Evolutionary conservation across 2,888 invertebrate genomes (phyloP), one percentile per base, ranked within the genome.

Genomic region (Campoplex nolae): DNA sequence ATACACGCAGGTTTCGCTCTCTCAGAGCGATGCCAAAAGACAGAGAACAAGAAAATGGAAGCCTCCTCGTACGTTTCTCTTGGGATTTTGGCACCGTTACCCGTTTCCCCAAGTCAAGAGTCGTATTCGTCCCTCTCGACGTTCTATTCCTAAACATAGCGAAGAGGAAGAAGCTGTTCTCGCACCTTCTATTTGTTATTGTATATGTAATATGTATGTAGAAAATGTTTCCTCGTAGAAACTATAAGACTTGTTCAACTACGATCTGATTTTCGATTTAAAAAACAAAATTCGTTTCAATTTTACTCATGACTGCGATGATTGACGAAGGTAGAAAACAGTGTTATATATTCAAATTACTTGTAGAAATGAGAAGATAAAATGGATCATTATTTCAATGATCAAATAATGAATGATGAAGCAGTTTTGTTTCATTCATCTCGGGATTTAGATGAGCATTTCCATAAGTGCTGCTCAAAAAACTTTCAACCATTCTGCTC

Each of bases 1-100:
- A 67, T 68, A 67, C 62, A 38, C 51, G 67, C 62, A 56, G 56
- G 56, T 68, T 67, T 56, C 56, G 23, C 62, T 74, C 62, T 56
- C 45, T 62, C 62, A 32, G 58, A 58, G 45, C 42, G 56, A 74
- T 67, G 54, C 70, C 67, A 71, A 88, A 75, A 78, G 76, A 77
- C 54, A 80, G 73, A 81, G 85, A 88, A 84, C 78, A 77, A 74
- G 86, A 83, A 80, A 74, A 88, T 88, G 85, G 88, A 89, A 88
- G 87, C 88, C 80, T 87, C 78, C 90, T 89, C 90, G 81, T 83
- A 87, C 84, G 91, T 90, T 91, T 90, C 93, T 93, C 92, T 91
- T 91, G 93, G 93, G 93, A 93, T 92, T 93, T 93, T 94, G 93
- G 93, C 93, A 93, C 91, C 89, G 90, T 91, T 91, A 89, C 86